These are phyloP conservation scores for Nysson spinosus DNA, from an alignment of 2,888 invertebrate genomes.

Conservation along the genomic window DNA sequence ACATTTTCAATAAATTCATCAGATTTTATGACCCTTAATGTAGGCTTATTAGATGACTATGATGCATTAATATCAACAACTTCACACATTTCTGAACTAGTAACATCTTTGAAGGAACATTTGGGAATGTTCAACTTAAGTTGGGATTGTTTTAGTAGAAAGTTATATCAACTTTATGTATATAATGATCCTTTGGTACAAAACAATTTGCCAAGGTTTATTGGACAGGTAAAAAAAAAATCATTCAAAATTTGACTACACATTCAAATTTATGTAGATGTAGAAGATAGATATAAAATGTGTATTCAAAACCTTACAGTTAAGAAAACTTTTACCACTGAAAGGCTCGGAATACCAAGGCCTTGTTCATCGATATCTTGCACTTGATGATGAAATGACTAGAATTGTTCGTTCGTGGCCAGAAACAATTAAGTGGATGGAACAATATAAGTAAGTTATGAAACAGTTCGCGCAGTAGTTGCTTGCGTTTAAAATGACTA, in stretches of 20 bases:
- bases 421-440: constrained; percentile 79
- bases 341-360: constrained; percentile 74
- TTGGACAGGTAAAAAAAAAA: constrained; percentile 77
- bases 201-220: constrained; percentile 79
- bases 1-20: too few relatives aligned
- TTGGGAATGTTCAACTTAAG: constrained; percentile 82
- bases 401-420: constrained; percentile 80
- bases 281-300: constrained; percentile 1
- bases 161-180: constrained; percentile 81
- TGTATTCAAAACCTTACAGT: constrained; percentile 56
- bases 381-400: constrained; percentile 81
- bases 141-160: constrained; percentile 84
- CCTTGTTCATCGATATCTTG: constrained; percentile 79
- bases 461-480: neutral
- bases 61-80: constrained; percentile 82
- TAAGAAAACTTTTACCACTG: constrained; percentile 68
- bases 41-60: constrained; percentile 82
- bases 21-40: constrained; percentile 28
- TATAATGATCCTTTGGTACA: constrained; percentile 80
- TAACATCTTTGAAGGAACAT: constrained; percentile 82
- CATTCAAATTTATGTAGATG: neutral
- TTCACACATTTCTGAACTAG: constrained; percentile 80
- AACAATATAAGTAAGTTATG: constrained; percentile 76
- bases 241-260: neutral
- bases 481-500: neutral